Base-by-base conservation (phyloP, 1,140 invertebrate genomes). In the Maconellicoccus hirsutus region DNA sequence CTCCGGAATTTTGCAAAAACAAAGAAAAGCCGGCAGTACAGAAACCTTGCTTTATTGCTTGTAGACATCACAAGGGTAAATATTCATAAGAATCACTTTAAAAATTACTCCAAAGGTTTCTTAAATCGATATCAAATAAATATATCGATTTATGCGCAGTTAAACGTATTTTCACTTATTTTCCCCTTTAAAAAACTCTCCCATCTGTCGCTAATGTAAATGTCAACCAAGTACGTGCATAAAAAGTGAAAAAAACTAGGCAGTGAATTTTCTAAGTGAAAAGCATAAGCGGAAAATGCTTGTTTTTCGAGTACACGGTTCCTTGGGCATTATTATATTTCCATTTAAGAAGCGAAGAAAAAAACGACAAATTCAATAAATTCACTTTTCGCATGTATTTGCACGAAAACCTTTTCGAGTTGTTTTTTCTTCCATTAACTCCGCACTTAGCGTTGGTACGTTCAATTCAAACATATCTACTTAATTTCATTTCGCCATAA, bases 1-100 rank as follows among this genome's bases (percentile, higher is more conserved):
- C 61, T 26, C 61, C 61, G 61, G 61, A 66, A 26, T 66, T 66
- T 66, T 66, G 61, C 61, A 66, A 66, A 66, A 66, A 26, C 25
- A 66, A 66, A 66, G 61, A 66, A 26, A 66, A 66, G 19, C 61
- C 61, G 4, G 19, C 61, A 1, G 61, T 66, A 23, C 22, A 66
- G 25, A 66, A 66, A 26, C 19, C 61, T 8, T 66, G 61, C 21
- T 66, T 66, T 25, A 66, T 66, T 22, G 61, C 61, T 23, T 66
- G 61, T 19, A 66, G 22, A 66, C 61, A 66, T 66, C 61, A 66
- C 22, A 66, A 66, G 19, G 61, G 61, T 66, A 66, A 59, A 59
- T 59, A 59, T 19, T 33, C 29, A 33, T 33, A 33, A 33, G 4
- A 33, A 52, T 52, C 42, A 52, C n/a, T 52, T 52, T 52, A 16